A percentile compares a stretch with the other conserved stretches of the same genome.
phyloP scores from a whole-genome alignment of 2,888 invertebrate genomes.

The Mesoligia furuncula region DNA sequence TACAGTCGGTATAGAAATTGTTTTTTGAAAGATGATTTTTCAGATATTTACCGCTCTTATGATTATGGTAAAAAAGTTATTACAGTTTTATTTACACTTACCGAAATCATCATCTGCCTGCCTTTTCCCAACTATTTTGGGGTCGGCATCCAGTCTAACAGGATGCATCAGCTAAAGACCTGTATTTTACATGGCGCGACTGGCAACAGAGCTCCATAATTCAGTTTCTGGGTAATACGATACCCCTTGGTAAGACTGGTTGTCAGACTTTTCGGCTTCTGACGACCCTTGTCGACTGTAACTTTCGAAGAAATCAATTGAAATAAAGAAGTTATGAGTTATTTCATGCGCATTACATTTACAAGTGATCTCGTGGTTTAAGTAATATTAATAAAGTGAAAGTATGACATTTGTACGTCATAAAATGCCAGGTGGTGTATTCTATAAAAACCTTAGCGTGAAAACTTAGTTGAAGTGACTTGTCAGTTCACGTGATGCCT shows the following conservation, averaged over 20 bases:
- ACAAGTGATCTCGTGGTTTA: conserved; percentile 21
- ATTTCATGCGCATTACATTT: conserved; percentile 42
- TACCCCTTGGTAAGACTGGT: background rate
- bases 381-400: conserved; percentile 44
- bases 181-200: background rate
- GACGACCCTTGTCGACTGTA: no score
- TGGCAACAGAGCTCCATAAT: background rate
- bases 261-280: background rate
- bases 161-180: background rate
- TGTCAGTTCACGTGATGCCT: background rate
- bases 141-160: no score
- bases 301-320: no score
- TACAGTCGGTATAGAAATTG: conserved; percentile 56
- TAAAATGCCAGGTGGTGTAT: background rate
- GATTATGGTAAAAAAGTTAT: background rate
- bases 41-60: background rate
- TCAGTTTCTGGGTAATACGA: background rate
- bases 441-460: background rate
- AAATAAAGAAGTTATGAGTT: background rate
- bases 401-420: conserved; percentile 8
- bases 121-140: background rate
- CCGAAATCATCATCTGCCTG: no score
- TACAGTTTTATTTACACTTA: no score
- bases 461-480: background rate
- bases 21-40: conserved; percentile 16